Evolutionary conservation across 2,888 invertebrate species (phyloP), one percentile per base, ranked within the genome.

Genomic region (Spilosoma lubricipeda): DNA sequence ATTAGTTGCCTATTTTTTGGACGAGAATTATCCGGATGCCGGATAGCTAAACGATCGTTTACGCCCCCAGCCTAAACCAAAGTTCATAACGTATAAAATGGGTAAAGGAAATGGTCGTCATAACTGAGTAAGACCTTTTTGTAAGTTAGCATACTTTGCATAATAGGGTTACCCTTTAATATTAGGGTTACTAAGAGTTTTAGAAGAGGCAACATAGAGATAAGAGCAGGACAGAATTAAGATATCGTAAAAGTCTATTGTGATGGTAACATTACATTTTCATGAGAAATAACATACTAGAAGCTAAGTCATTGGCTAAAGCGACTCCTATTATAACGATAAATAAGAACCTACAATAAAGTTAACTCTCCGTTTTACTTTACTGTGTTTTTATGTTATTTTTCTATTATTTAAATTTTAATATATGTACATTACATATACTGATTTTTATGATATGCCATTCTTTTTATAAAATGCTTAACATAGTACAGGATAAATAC

Each of bases 81-180:
- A 23, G 13, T 45, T 63, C 76, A 52, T 80, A 72, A 80, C 74
- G 81, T 77, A 81, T 85, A 81, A 84, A 85, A 78, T 79, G 72
- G 75, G 69, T 65, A 79, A 75, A 73, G 76, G 73, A 81, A 78
- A 82, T 78, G 79, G 78, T 68, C 72, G 70, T 78, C 80, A 77
- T 83, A 85, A 79, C 78, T 72, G 80, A 71, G 71, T 74, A 74
- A 80, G 76, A 67, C 67, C 72, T 77, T 79, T 76, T 76, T 69
- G 72, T 77, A 80, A 81, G 76, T 84, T 81, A 42, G 67, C 63
- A 72, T 65, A 77, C 80, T 81, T 83, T 85, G 66, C 80, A 83
- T 83, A 82, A 84, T 74, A 76, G 69, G 76, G 76, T 71, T 70
- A 76, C 70, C 72, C 80, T 78, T 81, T 48, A 48, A 48, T 48